Percentiles rank a stretch among this genome's conserved stretches.
These are phyloP conservation scores for Subanguina moxae DNA, from an alignment of 1,140 invertebrate species.

Conservation along the genomic window DNA sequence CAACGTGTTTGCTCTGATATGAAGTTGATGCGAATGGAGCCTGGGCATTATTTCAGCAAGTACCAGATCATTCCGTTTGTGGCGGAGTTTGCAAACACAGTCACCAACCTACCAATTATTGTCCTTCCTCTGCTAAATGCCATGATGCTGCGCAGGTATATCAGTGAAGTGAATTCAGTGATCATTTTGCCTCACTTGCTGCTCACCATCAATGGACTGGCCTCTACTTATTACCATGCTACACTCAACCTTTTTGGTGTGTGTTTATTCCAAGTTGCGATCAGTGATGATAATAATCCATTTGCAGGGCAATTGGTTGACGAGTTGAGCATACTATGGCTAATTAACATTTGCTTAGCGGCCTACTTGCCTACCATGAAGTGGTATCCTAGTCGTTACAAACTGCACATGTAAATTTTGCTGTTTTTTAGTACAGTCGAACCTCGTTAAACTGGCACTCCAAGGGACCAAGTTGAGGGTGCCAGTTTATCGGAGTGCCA, in stretches of 20 bases:
- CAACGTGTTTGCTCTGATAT: no score
- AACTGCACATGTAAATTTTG: constrained; percentile 40
- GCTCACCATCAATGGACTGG: constrained; percentile 54
- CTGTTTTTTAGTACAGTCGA: no score
- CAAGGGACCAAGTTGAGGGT: no score
- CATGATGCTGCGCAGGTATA: constrained; percentile 47
- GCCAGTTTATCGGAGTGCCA: no score
- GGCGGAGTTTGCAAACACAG: constrained; percentile 45
- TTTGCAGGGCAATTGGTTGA: constrained; percentile 53
- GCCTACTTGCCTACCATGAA: constrained; percentile 50
- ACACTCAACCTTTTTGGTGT: constrained; percentile 50
- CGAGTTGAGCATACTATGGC: constrained; percentile 50
- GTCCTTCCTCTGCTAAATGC: constrained; percentile 51
- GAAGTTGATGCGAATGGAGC: constrained; percentile 15
- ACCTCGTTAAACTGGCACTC: no score
- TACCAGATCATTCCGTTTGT: constrained; percentile 54
- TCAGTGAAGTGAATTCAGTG: constrained; percentile 45
- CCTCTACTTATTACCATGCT: constrained; percentile 56
- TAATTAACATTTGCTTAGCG: constrained; percentile 52
- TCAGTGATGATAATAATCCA: constrained; percentile 16
- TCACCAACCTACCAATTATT: constrained; percentile 57
- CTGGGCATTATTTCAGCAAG: constrained; percentile 52
- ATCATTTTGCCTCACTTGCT: constrained; percentile 50
- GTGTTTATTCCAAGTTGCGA: constrained; percentile 10
- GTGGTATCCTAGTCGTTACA: constrained; percentile 39